These are phyloP conservation scores for Dromiciops gliroides DNA, from an alignment of 2,113 vertebrate species.

Conservation along the genomic window DNA sequence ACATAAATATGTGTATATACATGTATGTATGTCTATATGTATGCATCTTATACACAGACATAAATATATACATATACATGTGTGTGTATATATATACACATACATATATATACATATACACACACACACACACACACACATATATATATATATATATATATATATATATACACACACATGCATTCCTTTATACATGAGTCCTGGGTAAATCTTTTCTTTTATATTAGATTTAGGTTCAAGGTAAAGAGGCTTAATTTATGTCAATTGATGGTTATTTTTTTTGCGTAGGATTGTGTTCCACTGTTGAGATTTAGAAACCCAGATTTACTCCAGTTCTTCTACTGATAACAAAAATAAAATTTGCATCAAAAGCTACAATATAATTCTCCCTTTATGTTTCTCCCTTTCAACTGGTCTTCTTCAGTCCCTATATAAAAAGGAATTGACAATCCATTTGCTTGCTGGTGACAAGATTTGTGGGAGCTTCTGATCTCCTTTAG, in stretches of 20 bases:
- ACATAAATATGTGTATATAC: neutral
- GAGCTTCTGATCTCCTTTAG: neutral
- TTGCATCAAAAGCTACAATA: neutral
- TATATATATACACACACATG: neutral
- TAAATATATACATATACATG: neutral
- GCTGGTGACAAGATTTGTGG: neutral
- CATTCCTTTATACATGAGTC: neutral
- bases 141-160: too few species aligned
- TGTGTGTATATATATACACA: rapidly evolving
- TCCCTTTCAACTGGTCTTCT: neutral
- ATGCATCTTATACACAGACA: too few species aligned
- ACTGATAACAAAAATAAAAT: neutral
- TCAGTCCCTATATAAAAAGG: neutral
- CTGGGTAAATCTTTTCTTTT: neutral
- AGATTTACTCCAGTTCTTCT: neutral
- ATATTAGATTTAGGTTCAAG: neutral
- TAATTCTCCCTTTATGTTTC: neutral
- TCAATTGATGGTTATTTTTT: neutral
- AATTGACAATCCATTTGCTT: neutral
- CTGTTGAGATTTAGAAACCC: neutral
- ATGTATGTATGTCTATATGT: too few species aligned
- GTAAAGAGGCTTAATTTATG: neutral
- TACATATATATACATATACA: too few species aligned
- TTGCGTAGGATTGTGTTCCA: neutral
- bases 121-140: too few species aligned